Conservation (phyloP, 2,888 invertebrate species). For the Drosophila mimetica region DNA sequence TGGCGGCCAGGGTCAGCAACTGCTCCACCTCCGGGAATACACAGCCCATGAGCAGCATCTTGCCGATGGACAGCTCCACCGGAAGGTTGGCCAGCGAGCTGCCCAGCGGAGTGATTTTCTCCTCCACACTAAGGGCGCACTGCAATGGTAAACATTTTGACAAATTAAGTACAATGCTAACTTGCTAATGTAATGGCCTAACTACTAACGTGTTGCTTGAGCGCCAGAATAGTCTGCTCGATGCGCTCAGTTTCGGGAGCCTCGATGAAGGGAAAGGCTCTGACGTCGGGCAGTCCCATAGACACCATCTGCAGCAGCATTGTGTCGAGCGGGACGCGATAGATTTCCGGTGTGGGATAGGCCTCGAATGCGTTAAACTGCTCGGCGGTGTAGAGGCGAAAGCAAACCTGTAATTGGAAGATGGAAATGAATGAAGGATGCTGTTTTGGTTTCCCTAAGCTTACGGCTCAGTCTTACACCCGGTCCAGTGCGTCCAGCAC, state of each 20-base stretch:
- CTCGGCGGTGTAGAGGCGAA: conserved; percentile 93
- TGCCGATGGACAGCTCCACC: conserved; percentile 97
- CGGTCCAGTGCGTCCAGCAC: conserved; percentile 97
- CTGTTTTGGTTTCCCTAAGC: not conserved
- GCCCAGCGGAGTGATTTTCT: conserved; percentile 94
- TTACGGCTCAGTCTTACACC: conserved; percentile 86
- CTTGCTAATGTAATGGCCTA: not conserved
- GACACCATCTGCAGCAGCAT: conserved; percentile 96
- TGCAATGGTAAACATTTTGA: conserved; percentile 79
- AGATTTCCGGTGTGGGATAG: conserved; percentile 96
- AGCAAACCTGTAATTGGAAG: conserved; percentile 87
- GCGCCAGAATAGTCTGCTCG: conserved; percentile 92
- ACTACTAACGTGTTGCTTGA: conserved; percentile 91
- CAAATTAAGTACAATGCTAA: not conserved
- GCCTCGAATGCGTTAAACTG: conserved; percentile 92
- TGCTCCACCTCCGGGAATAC: conserved; percentile 95
- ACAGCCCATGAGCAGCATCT: conserved; percentile 96
- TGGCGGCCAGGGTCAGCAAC: conserved; percentile 94
- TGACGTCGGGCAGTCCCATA: conserved; percentile 95
- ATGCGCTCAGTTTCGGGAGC: conserved; percentile 93
- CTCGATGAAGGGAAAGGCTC: conserved; percentile 97
- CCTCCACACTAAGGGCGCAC: conserved; percentile 92
- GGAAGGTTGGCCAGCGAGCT: conserved; percentile 94
- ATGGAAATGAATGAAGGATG: no score
- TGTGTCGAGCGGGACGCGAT: conserved; percentile 96